Evolutionary conservation across 2,113 vertebrate species (phyloP).

Genomic region (Xiphias gladius): DNA sequence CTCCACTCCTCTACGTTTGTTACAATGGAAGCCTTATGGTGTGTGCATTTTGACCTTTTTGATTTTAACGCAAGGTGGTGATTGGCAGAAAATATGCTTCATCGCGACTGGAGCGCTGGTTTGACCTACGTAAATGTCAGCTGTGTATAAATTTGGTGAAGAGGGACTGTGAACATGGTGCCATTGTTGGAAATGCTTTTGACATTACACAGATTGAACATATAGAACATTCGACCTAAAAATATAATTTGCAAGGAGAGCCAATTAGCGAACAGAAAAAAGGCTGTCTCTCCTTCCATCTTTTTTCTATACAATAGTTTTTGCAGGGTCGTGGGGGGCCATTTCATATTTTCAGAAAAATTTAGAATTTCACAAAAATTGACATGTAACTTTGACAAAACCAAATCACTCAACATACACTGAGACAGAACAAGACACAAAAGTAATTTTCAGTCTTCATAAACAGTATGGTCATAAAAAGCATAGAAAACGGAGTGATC

Average conservation of each 20-base stretch:
- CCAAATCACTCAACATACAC: slow-evolving; percentile 35
- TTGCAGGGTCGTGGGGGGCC: not conserved
- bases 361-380: slow-evolving; percentile 23
- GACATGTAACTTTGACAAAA: slow-evolving; percentile 20
- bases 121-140: slow-evolving; percentile 70
- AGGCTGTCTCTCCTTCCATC: not conserved
- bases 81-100: slow-evolving; percentile 74
- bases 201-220: slow-evolving; percentile 30
- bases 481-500: slow-evolving; percentile 31
- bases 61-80: slow-evolving; percentile 72
- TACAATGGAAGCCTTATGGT: slow-evolving; percentile 75
- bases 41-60: slow-evolving; percentile 71
- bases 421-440: slow-evolving; percentile 13
- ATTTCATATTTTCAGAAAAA: not conserved
- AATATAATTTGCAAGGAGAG: not conserved
- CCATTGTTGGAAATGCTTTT: slow-evolving; percentile 29
- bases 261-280: no score
- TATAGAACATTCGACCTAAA: slow-evolving; percentile 1
- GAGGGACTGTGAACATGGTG: slow-evolving; percentile 20
- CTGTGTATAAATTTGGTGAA: slow-evolving; percentile 58
- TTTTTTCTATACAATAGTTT: not conserved
- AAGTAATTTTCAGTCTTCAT: slow-evolving; percentile 45
- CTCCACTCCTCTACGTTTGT: slow-evolving; percentile 66
- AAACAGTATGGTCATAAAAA: slow-evolving; percentile 37
- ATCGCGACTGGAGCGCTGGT: slow-evolving; percentile 59